A percentile compares a stretch with the other conserved stretches of the same genome.
phyloP scores from a whole-genome alignment of 2,113 vertebrate genomes.

The Nibea albiflora region DNA sequence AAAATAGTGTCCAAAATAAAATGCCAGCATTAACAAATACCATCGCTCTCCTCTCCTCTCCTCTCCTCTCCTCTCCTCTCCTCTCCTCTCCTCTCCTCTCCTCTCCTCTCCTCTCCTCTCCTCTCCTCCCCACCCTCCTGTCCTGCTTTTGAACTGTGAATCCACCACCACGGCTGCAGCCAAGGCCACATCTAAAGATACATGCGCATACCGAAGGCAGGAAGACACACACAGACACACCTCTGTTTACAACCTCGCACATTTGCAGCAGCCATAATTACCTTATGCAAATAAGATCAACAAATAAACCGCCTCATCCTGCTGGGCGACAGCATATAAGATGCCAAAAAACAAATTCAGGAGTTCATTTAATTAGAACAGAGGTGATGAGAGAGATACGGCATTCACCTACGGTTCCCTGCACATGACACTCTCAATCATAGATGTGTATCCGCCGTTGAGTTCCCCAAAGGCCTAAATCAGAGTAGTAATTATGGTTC shows the following conservation, averaged over 20 bases:
- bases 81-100: background rate
- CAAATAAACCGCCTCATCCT: conserved; percentile 66
- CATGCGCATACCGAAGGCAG: conserved; percentile 13
- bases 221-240: conserved; percentile 38
- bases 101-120: background rate
- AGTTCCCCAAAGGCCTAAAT: conserved; percentile 58
- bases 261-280: conserved; percentile 75
- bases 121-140: conserved; percentile 15
- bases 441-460: conserved; percentile 31
- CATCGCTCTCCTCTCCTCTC: background rate
- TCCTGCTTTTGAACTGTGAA: conserved; percentile 57
- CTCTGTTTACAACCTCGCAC: conserved; percentile 42
- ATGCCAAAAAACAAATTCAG: conserved; percentile 62
- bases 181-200: conserved; percentile 34
- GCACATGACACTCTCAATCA: conserved; percentile 41
- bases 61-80: background rate
- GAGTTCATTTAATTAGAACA: conserved; percentile 69
- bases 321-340: conserved; percentile 57
- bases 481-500: conserved; percentile 33
- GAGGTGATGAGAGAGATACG: conserved; percentile 53
- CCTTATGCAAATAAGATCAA: conserved; percentile 78
- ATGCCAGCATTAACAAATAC: conserved; percentile 23
- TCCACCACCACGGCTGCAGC: conserved; percentile 37
- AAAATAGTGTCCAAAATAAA: conserved; percentile 24
- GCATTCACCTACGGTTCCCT: conserved; percentile 12